Conservation (phyloP, 2,113 vertebrate genomes). For the Ancistrus triradiatus region DNA sequence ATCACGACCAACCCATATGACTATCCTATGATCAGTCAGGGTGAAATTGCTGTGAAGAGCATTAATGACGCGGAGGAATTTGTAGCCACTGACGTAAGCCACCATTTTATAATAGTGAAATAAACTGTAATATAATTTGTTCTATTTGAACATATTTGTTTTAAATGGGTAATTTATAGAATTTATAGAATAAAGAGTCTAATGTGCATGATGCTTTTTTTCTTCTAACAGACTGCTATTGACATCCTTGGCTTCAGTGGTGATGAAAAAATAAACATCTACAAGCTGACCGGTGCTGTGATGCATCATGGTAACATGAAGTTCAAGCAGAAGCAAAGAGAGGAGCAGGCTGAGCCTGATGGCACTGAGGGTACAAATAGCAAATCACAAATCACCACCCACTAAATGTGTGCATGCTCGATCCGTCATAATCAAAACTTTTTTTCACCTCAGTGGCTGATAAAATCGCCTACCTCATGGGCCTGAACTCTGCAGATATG, state of each 20-base stretch:
- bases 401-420: too few relatives aligned
- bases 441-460: constrained; percentile 46
- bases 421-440: background rate
- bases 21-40: constrained; percentile 79
- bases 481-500: constrained; percentile 54
- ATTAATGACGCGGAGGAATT: constrained; percentile 85
- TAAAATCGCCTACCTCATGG: constrained; percentile 53
- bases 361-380: constrained; percentile 70
- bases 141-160: background rate
- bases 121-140: too few relatives aligned
- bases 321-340: constrained; percentile 84
- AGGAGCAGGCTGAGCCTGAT: constrained; percentile 85
- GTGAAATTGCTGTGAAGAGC: constrained; percentile 83
- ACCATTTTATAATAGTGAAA: background rate
- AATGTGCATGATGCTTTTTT: too few relatives aligned
- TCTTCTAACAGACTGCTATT: constrained; percentile 56
- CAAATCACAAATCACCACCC: background rate
- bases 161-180: background rate
- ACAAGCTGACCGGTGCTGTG: constrained; percentile 63
- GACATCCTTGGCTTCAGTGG: constrained; percentile 59
- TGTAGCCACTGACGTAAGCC: constrained; percentile 81
- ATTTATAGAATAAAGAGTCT: too few relatives aligned
- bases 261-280: constrained; percentile 64
- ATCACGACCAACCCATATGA: constrained; percentile 85
- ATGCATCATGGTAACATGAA: constrained; percentile 37